These are phyloP conservation scores for Periophthalmus modestus DNA, from an alignment of 2,113 vertebrate genomes.

Conservation along the genomic window DNA sequence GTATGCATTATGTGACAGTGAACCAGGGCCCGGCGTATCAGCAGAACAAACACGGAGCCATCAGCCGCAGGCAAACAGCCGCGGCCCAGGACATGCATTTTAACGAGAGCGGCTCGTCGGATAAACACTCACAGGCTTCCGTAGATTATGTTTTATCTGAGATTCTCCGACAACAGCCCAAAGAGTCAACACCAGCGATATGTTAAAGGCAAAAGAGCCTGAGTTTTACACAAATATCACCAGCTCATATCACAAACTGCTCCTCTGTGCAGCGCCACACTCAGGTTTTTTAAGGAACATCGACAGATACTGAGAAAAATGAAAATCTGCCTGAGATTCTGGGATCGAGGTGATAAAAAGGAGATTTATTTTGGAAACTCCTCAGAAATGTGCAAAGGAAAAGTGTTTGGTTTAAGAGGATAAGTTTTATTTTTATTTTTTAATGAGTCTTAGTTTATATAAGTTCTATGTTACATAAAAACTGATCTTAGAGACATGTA, in stretches of 20 bases:
- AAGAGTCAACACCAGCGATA: constrained; percentile 34
- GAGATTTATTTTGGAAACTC: too few species aligned
- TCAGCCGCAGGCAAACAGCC: constrained; percentile 65
- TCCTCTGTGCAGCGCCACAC: neutral
- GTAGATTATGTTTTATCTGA: constrained; percentile 55
- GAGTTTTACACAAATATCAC: constrained; percentile 4
- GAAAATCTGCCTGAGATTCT: neutral
- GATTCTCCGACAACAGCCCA: constrained; percentile 29
- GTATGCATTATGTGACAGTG: neutral
- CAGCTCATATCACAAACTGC: neutral
- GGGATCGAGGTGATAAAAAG: neutral
- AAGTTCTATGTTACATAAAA: too few species aligned
- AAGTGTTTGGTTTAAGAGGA: too few species aligned
- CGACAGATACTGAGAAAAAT: neutral
- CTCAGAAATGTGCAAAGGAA: too few species aligned
- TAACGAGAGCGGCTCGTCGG: constrained; percentile 55
- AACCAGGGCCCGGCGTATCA: constrained; percentile 49
- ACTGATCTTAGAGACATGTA: too few species aligned
- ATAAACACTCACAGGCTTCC: constrained; percentile 25
- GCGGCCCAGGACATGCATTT: constrained; percentile 59
- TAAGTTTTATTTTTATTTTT: too few species aligned
- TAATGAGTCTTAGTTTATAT: too few species aligned
- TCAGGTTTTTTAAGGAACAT: neutral
- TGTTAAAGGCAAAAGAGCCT: constrained; percentile 20
- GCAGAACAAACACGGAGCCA: constrained; percentile 62